Percentiles rank a stretch among this genome's conserved stretches.
Evolutionary conservation across 2,113 vertebrate genomes (phyloP).

Genomic region (Sprattus sprattus): DNA sequence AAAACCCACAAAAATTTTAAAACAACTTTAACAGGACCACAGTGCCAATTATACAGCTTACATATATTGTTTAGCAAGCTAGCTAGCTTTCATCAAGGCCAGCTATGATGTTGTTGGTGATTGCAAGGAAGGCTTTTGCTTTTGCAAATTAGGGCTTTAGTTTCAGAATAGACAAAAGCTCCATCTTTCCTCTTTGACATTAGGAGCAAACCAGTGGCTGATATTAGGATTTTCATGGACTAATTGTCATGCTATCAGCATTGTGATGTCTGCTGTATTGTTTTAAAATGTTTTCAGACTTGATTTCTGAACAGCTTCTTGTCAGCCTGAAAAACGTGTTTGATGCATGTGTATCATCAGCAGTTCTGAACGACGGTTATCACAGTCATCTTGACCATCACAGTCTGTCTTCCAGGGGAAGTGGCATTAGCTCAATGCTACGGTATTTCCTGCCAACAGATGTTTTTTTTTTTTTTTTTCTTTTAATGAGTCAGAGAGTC

Average conservation of each 20-base stretch:
- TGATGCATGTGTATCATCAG: background rate
- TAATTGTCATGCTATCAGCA: too few relatives aligned
- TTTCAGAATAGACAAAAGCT: too few relatives aligned
- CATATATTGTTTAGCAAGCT: too few relatives aligned
- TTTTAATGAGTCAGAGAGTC: conserved; percentile 52
- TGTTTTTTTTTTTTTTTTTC: conserved; percentile 1
- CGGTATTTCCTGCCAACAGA: conserved; percentile 62
- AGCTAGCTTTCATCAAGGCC: too few relatives aligned
- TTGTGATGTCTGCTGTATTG: background rate
- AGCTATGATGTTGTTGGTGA: too few relatives aligned
- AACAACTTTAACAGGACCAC: background rate
- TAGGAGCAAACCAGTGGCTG: too few relatives aligned
- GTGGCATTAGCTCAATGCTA: conserved; percentile 55
- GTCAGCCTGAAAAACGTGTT: background rate
- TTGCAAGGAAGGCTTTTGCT: too few relatives aligned
- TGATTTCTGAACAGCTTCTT: background rate
- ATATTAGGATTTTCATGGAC: too few relatives aligned
- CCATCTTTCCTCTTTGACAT: too few relatives aligned
- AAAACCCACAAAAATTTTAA: background rate
- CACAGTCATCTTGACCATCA: background rate
- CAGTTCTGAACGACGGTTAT: background rate
- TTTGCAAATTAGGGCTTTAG: too few relatives aligned
- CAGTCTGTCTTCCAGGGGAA: conserved; percentile 54
- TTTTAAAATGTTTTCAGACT: background rate
- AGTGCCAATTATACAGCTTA: background rate